A percentile compares a stretch with the other conserved stretches of the same genome.
phyloP scores from a whole-genome alignment of 2,113 vertebrate genomes.

The Chaetura pelagica region DNA sequence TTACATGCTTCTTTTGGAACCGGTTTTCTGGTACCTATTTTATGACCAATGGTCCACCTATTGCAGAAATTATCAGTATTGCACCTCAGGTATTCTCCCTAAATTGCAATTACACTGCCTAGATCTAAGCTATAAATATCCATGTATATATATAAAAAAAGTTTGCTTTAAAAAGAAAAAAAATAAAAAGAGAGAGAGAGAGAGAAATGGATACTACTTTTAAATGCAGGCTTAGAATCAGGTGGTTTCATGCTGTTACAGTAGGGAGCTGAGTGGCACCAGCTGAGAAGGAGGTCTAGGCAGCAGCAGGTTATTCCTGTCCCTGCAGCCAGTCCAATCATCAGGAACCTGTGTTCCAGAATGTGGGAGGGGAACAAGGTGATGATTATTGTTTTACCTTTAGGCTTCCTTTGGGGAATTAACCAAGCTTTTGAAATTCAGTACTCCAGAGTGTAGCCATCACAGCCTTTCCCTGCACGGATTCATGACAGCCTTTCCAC shows the following conservation, averaged over 20 bases:
- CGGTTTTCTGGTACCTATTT: background rate
- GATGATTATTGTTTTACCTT: constrained; percentile 59
- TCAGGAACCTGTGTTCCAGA: background rate
- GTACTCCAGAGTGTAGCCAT: background rate
- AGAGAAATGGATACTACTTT: constrained; percentile 48
- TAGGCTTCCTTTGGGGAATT: background rate
- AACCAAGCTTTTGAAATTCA: constrained; percentile 26
- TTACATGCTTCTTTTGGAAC: background rate
- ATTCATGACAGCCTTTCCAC: background rate
- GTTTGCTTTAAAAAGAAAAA: constrained; percentile 20
- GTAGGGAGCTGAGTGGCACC: constrained; percentile 40
- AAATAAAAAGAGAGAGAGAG: background rate
- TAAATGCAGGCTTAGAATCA: constrained; percentile 41
- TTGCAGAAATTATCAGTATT: constrained; percentile 24
- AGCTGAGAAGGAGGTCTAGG: constrained; percentile 22
- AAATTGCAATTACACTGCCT: constrained; percentile 14
- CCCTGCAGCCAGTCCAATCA: background rate
- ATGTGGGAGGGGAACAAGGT: background rate
- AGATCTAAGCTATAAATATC: constrained; percentile 38
- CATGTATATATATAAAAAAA: background rate
- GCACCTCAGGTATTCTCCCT: constrained; percentile 19
- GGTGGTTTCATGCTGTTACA: constrained; percentile 24
- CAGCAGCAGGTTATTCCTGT: background rate
- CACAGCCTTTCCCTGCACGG: background rate
- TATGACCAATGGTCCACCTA: background rate